Percentiles rank a stretch among this genome's conserved stretches.
Conservation (phyloP, 2,888 invertebrate genomes). For the Thecophora atra region DNA sequence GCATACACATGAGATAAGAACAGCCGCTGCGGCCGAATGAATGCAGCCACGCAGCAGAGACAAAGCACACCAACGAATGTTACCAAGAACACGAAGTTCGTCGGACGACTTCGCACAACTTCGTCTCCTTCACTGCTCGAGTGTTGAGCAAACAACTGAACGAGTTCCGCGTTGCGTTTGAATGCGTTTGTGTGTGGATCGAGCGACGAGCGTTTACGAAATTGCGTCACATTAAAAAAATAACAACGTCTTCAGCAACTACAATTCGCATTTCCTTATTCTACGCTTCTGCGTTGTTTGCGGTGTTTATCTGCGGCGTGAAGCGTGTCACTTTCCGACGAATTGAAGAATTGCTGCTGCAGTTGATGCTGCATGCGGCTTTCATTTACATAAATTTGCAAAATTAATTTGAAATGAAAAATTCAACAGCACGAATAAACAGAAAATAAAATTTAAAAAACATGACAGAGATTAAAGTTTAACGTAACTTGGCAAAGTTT, state of each 20-base stretch:
- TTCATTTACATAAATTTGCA: not conserved
- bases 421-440: not conserved
- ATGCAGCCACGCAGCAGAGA: no score
- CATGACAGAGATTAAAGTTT: not conserved
- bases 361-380: not conserved
- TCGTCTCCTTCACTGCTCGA: no score
- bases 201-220: no score
- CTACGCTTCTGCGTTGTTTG: not conserved
- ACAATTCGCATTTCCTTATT: not conserved
- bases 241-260: constrained; percentile 4
- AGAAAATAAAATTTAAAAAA: not conserved
- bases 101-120: no score
- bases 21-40: no score
- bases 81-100: no score
- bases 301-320: constrained; percentile 28
- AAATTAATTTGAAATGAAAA: not conserved
- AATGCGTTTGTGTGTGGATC: no score
- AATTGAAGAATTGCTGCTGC: not conserved
- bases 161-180: no score
- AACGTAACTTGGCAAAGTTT: constrained; percentile 11
- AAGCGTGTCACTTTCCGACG: constrained; percentile 1
- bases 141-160: no score
- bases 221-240: no score
- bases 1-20: no score
- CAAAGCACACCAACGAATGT: no score